Percentiles rank a stretch among this genome's conserved stretches.
Evolutionary conservation across 2,888 invertebrate species (phyloP).

Genomic region (Lobophora halterata): DNA sequence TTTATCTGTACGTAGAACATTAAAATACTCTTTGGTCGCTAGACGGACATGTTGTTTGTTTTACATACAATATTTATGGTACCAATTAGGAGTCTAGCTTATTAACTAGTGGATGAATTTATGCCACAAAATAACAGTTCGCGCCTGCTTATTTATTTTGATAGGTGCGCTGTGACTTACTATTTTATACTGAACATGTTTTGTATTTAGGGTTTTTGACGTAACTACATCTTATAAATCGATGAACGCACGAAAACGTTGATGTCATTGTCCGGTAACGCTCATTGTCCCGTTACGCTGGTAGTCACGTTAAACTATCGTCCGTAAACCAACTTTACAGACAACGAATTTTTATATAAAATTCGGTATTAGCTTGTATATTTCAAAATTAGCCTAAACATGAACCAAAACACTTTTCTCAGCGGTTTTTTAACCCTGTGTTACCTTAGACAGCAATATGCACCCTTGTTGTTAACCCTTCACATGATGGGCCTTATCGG

Average conservation of each 20-base stretch:
- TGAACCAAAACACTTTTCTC: no score
- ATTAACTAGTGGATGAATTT: constrained; percentile 67
- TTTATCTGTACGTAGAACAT: constrained; percentile 2
- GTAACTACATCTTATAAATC: no score
- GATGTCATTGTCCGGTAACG: no score
- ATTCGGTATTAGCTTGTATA: no score
- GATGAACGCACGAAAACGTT: no score
- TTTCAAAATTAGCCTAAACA: no score
- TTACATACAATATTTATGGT: constrained; percentile 68
- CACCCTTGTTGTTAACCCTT: constrained; percentile 21
- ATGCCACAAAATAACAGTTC: constrained; percentile 51
- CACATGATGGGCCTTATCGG: constrained; percentile 24
- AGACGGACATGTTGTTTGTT: constrained; percentile 63
- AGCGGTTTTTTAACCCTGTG: neutral
- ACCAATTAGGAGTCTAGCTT: constrained; percentile 66
- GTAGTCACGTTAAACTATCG: no score
- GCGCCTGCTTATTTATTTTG: constrained; percentile 49
- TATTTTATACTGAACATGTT: constrained; percentile 24
- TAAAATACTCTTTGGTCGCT: constrained; percentile 40
- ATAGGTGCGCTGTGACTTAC: constrained; percentile 48
- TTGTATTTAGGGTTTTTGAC: no score
- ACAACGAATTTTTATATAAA: no score
- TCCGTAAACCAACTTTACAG: no score
- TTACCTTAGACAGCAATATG: constrained; percentile 20
- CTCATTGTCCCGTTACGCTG: no score